Base-by-base conservation (phyloP, 2,888 invertebrate species). In the Xanthorhoe designata region DNA sequence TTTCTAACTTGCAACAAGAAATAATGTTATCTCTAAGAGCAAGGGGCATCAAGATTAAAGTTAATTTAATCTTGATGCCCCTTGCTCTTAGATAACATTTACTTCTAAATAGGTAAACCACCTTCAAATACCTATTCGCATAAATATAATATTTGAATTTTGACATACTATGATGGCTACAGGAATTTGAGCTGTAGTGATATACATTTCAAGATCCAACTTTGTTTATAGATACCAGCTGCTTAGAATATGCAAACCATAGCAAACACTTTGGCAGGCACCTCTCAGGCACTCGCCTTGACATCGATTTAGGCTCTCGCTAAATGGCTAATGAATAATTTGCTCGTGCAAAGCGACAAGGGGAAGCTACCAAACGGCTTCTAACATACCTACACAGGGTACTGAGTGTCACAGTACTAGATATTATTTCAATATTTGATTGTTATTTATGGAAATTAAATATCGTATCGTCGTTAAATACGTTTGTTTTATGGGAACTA, bases 191-290 rank as follows among this genome's bases (percentile, higher is more conserved):
- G 2, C 17, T 58, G 8, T 64, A 15, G 19, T 7, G n/a, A 2
- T 0, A 7, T 19, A 0, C 32, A 3, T 6, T 42, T 15, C 5
- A 63, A 52, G 51, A 52, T 24, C 17, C 32, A 18, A 9, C 19
- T 50, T 63, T 32, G 17, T 9, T 47, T 13, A 24, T 18, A 8
- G 24, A 52, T 10, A 15, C 56, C 45, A 55, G 54, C 54, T 63
- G 61, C 45, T 68, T 61, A 61, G 64, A 64, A 61, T 68, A 68
- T 65, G 68, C 68, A 62, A 68, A 64, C 64, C 58, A 62, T 61
- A 47, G 59, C 58, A 61, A 68, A 68, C 62, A 65, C 66, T 63
- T 56, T 58, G 45, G 57, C 8, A 50, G 51, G 45, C 45, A 45
- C 56, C 61, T 61, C 62, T 56, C 45, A 59, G 52, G 45, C 64